A percentile compares a stretch with the other conserved stretches of the same genome.
phyloP scores from a whole-genome alignment of 2,888 invertebrate species.

The Entomobrya proxima region DNA sequence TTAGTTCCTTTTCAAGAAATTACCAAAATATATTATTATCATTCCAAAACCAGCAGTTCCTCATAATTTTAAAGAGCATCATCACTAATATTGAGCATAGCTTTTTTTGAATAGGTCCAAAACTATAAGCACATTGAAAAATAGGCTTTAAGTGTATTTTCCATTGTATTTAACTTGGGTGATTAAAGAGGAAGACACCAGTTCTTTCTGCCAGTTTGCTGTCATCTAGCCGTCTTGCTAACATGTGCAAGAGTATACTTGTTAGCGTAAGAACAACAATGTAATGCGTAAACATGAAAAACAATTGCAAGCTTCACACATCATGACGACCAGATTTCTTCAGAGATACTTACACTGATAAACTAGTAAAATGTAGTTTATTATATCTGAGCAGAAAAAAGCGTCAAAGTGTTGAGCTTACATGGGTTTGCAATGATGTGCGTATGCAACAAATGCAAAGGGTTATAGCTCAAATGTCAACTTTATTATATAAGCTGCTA shows the following conservation, averaged over 20 bases:
- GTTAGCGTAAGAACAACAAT: slow-evolving; percentile 17
- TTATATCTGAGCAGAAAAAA: slow-evolving; percentile 11
- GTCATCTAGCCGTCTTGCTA: slow-evolving; percentile 21
- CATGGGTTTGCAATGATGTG: not conserved
- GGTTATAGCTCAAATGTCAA: not conserved
- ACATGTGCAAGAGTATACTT: slow-evolving; percentile 32
- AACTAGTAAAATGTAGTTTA: slow-evolving; percentile 49
- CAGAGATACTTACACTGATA: slow-evolving; percentile 50
- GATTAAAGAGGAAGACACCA: too few species aligned
- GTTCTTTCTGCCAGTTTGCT: too few species aligned
- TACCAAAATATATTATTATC: too few species aligned
- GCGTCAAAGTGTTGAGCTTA: not conserved
- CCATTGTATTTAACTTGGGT: too few species aligned
- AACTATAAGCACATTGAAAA: too few species aligned
- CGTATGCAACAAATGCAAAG: not conserved
- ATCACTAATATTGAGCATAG: too few species aligned
- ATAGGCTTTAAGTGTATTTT: too few species aligned
- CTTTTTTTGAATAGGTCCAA: too few species aligned
- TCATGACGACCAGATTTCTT: slow-evolving; percentile 36
- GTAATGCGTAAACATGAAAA: slow-evolving; percentile 35
- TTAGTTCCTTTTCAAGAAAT: too few species aligned
- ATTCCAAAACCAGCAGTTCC: too few species aligned
- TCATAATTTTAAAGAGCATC: too few species aligned
- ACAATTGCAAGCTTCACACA: slow-evolving; percentile 42
- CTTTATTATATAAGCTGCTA: not conserved